Evolutionary conservation across 2,113 vertebrate species (phyloP).

Genomic region (Antechinus stuartii): DNA sequence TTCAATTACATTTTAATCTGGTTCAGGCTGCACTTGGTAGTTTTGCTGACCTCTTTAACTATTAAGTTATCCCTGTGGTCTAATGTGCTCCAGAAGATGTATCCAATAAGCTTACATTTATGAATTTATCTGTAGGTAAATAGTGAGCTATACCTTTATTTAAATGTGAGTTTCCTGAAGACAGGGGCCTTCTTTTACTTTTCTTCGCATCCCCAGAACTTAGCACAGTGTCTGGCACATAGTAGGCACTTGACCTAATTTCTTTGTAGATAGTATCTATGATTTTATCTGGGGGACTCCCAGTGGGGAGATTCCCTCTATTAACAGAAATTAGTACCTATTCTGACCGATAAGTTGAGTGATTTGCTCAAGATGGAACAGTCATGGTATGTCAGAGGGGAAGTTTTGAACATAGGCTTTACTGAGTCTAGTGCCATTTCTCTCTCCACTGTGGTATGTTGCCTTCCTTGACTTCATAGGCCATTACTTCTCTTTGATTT

Average conservation of each 20-base stretch:
- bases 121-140: not conserved
- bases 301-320: not conserved
- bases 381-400: not conserved
- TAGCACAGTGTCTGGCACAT: not conserved
- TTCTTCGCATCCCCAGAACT: not conserved
- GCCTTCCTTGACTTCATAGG: conserved; percentile 48
- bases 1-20: not conserved
- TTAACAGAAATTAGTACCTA: not conserved
- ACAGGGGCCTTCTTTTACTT: not conserved
- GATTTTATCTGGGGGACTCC: not conserved
- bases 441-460: not conserved
- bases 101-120: conserved; percentile 20
- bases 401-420: not conserved
- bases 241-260: not conserved
- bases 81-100: not conserved
- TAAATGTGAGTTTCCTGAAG: not conserved
- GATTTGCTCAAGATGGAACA: not conserved
- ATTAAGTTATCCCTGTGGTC: not conserved
- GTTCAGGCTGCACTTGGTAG: not conserved
- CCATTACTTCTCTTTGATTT: conserved; percentile 49
- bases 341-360: not conserved
- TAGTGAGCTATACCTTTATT: conserved; percentile 20
- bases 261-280: not conserved
- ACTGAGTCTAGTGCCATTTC: not conserved
- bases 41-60: not conserved